Conservation (phyloP, 2,888 invertebrate genomes). For the Drosophila kanekoi region DNA sequence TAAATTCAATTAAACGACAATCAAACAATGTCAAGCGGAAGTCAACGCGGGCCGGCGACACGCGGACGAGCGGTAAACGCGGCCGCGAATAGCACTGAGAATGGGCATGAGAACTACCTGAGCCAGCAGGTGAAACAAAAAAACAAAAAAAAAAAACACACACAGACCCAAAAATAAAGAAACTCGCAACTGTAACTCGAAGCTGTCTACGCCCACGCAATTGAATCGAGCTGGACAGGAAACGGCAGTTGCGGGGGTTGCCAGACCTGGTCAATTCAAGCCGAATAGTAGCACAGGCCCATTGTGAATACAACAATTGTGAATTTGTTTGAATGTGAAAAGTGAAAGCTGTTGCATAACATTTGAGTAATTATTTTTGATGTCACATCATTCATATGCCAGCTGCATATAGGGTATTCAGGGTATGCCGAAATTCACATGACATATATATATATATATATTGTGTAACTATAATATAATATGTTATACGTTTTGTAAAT, state of each 20-base stretch:
- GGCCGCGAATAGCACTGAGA: slow-evolving; percentile 35
- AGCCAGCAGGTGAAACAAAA: slow-evolving; percentile 15
- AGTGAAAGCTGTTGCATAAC: slow-evolving; percentile 74
- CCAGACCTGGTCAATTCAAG: slow-evolving; percentile 24
- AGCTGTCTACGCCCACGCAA: slow-evolving; percentile 49
- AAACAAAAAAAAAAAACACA: neutral
- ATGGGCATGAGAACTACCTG: slow-evolving; percentile 17
- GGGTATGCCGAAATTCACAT: neutral
- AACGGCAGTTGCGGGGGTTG: neutral
- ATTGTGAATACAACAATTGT: slow-evolving; percentile 18
- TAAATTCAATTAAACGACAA: slow-evolving; percentile 85
- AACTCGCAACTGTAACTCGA: slow-evolving; percentile 21
- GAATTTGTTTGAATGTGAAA: slow-evolving; percentile 63
- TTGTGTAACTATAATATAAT: no score
- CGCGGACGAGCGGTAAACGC: slow-evolving; percentile 50
- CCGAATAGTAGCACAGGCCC: neutral
- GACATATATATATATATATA: no score
- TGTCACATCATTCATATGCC: slow-evolving; percentile 42
- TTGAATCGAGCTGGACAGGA: slow-evolving; percentile 8
- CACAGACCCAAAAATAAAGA: slow-evolving; percentile 3
- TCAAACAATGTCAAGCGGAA: slow-evolving; percentile 84
- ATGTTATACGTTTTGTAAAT: no score
- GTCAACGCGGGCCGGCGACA: slow-evolving; percentile 64
- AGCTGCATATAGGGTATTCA: neutral
- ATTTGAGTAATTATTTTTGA: slow-evolving; percentile 78